phyloP scores from a whole-genome alignment of 2,113 vertebrate genomes.

The Rhagologus leucostigma region DNA sequence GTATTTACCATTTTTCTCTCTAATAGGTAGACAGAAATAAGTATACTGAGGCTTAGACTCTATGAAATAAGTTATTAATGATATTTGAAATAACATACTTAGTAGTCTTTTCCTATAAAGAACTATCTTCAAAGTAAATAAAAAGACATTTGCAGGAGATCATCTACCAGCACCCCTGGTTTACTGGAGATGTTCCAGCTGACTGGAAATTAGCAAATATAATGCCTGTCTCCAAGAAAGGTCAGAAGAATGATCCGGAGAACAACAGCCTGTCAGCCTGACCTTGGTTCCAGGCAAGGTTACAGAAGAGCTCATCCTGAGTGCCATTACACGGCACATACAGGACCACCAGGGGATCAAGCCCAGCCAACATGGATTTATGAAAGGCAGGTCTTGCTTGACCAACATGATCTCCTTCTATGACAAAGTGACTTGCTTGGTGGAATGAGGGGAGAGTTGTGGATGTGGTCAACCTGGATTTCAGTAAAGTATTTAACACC shows the following conservation, averaged over 20 bases:
- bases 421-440: not conserved
- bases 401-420: not conserved
- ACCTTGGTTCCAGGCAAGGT: not conserved
- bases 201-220: not conserved
- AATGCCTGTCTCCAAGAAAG: not conserved
- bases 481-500: not conserved
- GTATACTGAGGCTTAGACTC: not conserved
- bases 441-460: not conserved
- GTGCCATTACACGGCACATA: too few species aligned
- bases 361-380: not conserved
- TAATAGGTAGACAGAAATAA: not conserved
- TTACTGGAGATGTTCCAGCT: not conserved
- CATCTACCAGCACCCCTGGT: not conserved
- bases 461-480: not conserved
- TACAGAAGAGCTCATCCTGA: not conserved
- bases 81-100: not conserved
- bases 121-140: not conserved
- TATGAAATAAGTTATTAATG: not conserved
- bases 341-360: not conserved
- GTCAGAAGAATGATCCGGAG: not conserved
- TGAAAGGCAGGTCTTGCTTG: not conserved
- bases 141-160: not conserved
- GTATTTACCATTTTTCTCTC: not conserved
- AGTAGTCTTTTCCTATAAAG: not conserved
- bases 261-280: not conserved